Conservation (phyloP, 2,888 invertebrate species). For the Tiliacea aurago region DNA sequence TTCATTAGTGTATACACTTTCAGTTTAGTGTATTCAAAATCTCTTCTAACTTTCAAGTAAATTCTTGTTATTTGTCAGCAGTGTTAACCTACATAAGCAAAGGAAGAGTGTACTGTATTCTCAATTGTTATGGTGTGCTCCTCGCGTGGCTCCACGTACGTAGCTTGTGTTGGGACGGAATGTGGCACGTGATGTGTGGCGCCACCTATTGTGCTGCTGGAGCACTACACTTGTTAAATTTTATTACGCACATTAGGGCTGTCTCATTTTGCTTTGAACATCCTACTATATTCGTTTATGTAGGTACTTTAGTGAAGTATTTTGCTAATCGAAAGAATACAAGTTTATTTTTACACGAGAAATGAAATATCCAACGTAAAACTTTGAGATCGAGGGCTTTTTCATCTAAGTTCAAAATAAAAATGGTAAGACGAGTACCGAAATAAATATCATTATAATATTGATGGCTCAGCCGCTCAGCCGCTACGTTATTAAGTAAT, state of each 20-base stretch:
- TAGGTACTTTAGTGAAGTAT: neutral
- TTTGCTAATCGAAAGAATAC: neutral
- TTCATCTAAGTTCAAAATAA: neutral
- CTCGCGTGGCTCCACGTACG: conserved; percentile 20
- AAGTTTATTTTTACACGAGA: neutral
- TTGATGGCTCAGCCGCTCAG: conserved; percentile 21
- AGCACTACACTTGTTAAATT: conserved; percentile 52
- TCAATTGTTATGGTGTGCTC: conserved; percentile 38
- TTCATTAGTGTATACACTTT: too few relatives aligned
- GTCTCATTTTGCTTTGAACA: conserved; percentile 6
- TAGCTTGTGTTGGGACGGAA: conserved; percentile 46
- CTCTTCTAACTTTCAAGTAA: neutral
- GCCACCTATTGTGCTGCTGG: conserved; percentile 39
- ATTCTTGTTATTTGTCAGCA: neutral
- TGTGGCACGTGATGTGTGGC: conserved; percentile 44
- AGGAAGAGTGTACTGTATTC: conserved; percentile 17
- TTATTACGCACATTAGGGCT: conserved; percentile 23
- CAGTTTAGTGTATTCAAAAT: neutral
- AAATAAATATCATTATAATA: conserved; percentile 20
- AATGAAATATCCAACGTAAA: neutral
- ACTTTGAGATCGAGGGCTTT: neutral
- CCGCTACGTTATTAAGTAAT: conserved; percentile 4
- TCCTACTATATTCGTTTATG: neutral
- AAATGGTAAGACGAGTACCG: neutral
- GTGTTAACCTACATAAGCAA: neutral